Evolutionary conservation across 1,140 invertebrate species (phyloP).

Genomic region (Drosophila guanche): DNA sequence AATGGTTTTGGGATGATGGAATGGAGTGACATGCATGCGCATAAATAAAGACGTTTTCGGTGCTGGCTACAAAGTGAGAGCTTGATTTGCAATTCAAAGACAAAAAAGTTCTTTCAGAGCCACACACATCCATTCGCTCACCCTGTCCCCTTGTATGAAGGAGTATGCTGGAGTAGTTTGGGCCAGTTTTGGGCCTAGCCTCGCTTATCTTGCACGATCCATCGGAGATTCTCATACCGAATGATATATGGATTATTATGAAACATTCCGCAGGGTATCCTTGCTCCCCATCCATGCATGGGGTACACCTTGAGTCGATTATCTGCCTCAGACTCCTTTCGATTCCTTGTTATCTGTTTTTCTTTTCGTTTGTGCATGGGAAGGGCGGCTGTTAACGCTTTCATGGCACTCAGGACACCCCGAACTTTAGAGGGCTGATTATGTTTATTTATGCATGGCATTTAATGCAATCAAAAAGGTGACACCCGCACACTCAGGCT

Average conservation of each 20-base stretch:
- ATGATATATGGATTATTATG: too few relatives aligned
- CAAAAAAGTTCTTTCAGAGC: slow-evolving; percentile 62
- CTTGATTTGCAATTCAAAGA: slow-evolving; percentile 78
- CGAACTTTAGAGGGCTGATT: slow-evolving; percentile 58
- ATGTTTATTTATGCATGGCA: slow-evolving; percentile 77
- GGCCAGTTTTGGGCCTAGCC: too few relatives aligned
- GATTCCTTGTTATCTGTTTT: not conserved
- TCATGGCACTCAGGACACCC: slow-evolving; percentile 30
- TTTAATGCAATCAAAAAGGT: slow-evolving; percentile 74
- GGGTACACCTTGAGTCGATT: slow-evolving; percentile 14
- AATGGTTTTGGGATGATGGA: slow-evolving; percentile 2
- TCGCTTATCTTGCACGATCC: too few relatives aligned
- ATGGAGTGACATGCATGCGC: slow-evolving; percentile 63
- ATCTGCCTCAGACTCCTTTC: not conserved
- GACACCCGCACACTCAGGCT: slow-evolving; percentile 10
- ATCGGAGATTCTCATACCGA: too few relatives aligned
- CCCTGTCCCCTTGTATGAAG: not conserved
- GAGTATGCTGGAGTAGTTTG: too few relatives aligned
- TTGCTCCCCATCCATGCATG: not conserved
- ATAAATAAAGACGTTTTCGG: slow-evolving; percentile 76
- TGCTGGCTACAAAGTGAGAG: slow-evolving; percentile 58
- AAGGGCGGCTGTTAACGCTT: slow-evolving; percentile 30
- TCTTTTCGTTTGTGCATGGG: slow-evolving; percentile 22
- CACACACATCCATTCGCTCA: slow-evolving; percentile 16
- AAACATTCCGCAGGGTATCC: too few relatives aligned